These are phyloP conservation scores for Megaceryle torquata DNA, from an alignment of 2,113 vertebrate species.

Conservation along the genomic window DNA sequence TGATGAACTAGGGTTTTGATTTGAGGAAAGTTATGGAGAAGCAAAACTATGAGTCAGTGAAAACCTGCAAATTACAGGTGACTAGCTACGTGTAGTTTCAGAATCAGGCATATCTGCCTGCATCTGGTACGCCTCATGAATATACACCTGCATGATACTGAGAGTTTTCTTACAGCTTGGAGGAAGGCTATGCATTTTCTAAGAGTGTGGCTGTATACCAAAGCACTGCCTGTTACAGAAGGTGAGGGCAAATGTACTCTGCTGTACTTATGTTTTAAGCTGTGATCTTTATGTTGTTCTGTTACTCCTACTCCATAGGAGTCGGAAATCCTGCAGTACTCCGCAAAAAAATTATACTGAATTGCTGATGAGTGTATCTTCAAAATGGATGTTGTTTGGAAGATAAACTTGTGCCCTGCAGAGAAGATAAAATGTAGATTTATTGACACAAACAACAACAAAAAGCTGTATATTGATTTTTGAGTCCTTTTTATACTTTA, in stretches of 20 bases:
- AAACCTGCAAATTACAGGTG: conserved; percentile 1
- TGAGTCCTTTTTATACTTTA: conserved; percentile 32
- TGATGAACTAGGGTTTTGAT: not conserved
- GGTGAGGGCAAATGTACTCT: not conserved
- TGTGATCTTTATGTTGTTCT: conserved; percentile 15
- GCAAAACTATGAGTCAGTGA: not conserved
- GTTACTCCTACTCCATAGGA: conserved; percentile 17
- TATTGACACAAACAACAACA: conserved; percentile 52
- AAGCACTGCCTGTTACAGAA: not conserved
- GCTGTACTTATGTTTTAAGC: not conserved
- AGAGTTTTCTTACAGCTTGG: not conserved
- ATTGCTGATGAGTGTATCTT: conserved; percentile 27
- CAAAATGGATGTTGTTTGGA: conserved; percentile 19
- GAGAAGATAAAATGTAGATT: conserved; percentile 60
- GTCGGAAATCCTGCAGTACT: conserved; percentile 18
- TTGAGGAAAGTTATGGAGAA: conserved; percentile 6
- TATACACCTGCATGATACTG: not conserved
- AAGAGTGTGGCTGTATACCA: not conserved
- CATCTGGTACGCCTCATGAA: not conserved
- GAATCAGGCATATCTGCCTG: not conserved
- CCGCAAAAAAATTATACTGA: conserved; percentile 6
- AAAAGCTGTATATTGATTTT: conserved; percentile 46
- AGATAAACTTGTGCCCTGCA: conserved; percentile 49
- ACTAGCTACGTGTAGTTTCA: not conserved
- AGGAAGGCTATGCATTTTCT: not conserved